Evolutionary conservation across 2,113 vertebrate species (phyloP), one percentile per base, ranked within the genome.

Genomic region (Microtus richardsoni): DNA sequence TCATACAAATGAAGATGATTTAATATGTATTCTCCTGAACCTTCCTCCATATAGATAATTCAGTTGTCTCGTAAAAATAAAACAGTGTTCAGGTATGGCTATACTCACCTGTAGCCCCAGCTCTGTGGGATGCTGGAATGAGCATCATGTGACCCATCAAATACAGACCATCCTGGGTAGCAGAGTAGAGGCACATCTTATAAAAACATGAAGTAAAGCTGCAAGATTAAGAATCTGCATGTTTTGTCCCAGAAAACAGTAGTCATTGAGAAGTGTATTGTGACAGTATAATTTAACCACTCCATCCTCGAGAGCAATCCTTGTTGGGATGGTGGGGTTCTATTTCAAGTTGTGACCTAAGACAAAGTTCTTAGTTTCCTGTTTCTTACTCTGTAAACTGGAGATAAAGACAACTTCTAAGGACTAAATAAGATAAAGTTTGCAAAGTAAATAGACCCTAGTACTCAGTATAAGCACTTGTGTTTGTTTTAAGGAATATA

Each of bases 1-100:
- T 97, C 94, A 88, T 90, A 66, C 97, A 91, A 95, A 84, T 70
- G 13, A 93, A 96, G 33, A 54, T 88, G 13, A 78, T 86, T 94
- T 66, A 66, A 93, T 80, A 68, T n/a, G 52, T n/a, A 39, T 95
- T 97, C 97, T 84, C 88, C 47, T 93, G 60, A 91, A 41, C 66
- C 71, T 95, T 39, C 74, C 74, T 21, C 26, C 77, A 33, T 60
- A 93, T 33, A 91, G 58, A 52, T 16, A 89, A 0, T 71, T 91
- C 75, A 90, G 58, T 95, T 68, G 74, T 86, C 74, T 88, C 88
- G 30, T 87, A 79, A 85, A 93, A 88, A 49, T n/a, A 88, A 77
- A 93, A 1, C 52, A 77, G 10, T 12, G 54, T 0, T 11, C 10
- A 58, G 30, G 13, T 30, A 36, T 36, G 13, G 21, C 52, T 22